Evolutionary conservation across 2,797 vertebrate species (phyloP), one percentile per base, ranked within the genome.

Genomic region (Catamblyrhynchus diadema): DNA sequence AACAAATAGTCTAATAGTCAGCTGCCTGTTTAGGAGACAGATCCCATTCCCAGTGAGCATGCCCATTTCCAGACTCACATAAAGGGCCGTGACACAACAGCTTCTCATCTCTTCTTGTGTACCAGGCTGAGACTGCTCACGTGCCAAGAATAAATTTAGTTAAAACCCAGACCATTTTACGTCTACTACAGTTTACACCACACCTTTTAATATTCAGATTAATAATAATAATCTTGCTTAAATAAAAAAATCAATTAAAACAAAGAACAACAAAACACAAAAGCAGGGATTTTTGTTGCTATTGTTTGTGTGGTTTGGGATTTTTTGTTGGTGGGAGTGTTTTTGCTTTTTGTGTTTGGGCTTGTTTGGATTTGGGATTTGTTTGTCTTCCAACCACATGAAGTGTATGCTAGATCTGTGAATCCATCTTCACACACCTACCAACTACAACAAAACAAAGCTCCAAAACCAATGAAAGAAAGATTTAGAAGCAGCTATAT

Each of bases 341-440:
- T 35, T 57, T 45, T 23, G 22, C 8, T 15, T 54, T 59, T 86
- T 71, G 27, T 22, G 4, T 56, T 73, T 33, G 28, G 22, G 9
- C 2, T 44, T 75, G 25, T 48, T 41, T 11, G 16, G 11, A 12
- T n/a, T 65, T 30, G 12, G 5, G 3, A 3, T 32, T 39, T 33
- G 18, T 17, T 69, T 74, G 8, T 14, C 45, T 75, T 48, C 6
- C 1, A 3, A 0, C 1, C 11, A 6, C 9, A 50, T 7, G 3
- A 72, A 62, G 4, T 6, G 3, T 6, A 56, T 35, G 19, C 11
- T 42, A 7, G 32, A 45, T 37, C 20, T 50, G 24, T 41, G 12
- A 93, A 57, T 84, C 10, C 22, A 53, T n/a, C 24, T 11, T 81
- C 35, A 72, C 14, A 50, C 6, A 53, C 4, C 10, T 30, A 51